These are phyloP conservation scores for Helicoverpa assulta DNA, from an alignment of 2,888 invertebrate genomes.

Conservation along the genomic window DNA sequence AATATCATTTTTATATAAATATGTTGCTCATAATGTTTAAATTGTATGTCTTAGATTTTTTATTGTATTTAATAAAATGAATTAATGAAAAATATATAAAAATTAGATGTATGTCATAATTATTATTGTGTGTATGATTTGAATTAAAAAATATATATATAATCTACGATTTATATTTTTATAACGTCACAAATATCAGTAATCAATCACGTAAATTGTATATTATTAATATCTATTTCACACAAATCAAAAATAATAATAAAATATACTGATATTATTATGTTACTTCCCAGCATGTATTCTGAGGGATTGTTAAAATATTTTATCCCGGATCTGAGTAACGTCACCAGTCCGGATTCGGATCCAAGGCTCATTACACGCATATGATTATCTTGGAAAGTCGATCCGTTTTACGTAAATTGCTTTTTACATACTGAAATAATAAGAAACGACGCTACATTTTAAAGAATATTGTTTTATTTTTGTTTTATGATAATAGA, in stretches of 20 bases:
- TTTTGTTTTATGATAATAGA: neutral
- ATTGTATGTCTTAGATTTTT: conserved; percentile 23
- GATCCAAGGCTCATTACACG: conserved; percentile 9
- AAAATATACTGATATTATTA: neutral
- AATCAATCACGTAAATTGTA: neutral
- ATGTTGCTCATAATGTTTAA: conserved; percentile 33
- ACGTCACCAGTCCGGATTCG: neutral
- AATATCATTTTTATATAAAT: conserved; percentile 36
- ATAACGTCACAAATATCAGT: conserved; percentile 2
- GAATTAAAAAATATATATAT: neutral
- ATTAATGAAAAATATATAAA: neutral
- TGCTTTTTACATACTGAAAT: neutral
- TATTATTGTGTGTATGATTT: conserved; percentile 14
- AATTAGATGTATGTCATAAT: neutral
- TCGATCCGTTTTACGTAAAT: conserved; percentile 7
- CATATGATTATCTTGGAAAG: conserved; percentile 10
- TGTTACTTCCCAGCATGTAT: neutral
- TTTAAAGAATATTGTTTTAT: neutral
- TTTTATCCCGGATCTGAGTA: neutral
- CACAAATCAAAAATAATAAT: neutral
- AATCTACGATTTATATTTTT: neutral
- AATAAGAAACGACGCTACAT: neutral
- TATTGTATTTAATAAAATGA: conserved; percentile 18
- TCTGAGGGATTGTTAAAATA: neutral
- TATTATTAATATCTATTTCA: neutral